Conservation (phyloP, 2,797 vertebrate genomes). For the Buceros bicornis region DNA sequence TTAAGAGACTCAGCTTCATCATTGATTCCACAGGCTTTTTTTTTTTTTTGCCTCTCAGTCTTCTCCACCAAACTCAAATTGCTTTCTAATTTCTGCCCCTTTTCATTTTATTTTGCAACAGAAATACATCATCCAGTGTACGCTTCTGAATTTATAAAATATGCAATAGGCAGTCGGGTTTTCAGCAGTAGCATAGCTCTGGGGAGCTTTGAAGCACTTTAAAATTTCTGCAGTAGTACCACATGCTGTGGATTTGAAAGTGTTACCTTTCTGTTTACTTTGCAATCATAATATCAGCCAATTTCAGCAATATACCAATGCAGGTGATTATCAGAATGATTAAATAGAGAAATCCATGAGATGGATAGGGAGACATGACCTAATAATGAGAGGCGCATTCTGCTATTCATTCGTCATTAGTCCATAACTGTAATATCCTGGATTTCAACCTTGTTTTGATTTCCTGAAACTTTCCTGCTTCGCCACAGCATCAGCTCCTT, state of each 20-base stretch:
- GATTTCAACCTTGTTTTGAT: fast-evolving
- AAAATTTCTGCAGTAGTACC: not conserved
- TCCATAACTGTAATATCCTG: not conserved
- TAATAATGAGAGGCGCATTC: not conserved
- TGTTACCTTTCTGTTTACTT: not conserved
- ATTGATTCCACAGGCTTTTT: not conserved
- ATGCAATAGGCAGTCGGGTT: not conserved
- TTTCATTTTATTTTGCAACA: conserved; percentile 41
- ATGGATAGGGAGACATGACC: not conserved
- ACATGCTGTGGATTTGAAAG: not conserved
- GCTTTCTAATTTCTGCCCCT: not conserved
- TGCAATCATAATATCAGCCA: not conserved
- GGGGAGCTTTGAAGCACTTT: not conserved
- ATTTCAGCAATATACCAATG: not conserved
- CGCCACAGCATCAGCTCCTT: not conserved
- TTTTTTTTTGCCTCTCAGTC: not conserved
- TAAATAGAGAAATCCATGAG: not conserved
- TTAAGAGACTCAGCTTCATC: conserved; percentile 55
- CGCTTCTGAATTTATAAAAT: conserved; percentile 24
- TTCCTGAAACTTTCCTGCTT: not conserved
- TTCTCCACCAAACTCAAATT: not conserved
- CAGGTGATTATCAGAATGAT: not conserved
- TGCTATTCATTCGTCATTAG: not conserved
- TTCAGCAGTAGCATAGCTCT: not conserved
- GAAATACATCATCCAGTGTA: not conserved